phyloP scores from a whole-genome alignment of 2,888 invertebrate genomes.

The Lissonota sp. region DNA sequence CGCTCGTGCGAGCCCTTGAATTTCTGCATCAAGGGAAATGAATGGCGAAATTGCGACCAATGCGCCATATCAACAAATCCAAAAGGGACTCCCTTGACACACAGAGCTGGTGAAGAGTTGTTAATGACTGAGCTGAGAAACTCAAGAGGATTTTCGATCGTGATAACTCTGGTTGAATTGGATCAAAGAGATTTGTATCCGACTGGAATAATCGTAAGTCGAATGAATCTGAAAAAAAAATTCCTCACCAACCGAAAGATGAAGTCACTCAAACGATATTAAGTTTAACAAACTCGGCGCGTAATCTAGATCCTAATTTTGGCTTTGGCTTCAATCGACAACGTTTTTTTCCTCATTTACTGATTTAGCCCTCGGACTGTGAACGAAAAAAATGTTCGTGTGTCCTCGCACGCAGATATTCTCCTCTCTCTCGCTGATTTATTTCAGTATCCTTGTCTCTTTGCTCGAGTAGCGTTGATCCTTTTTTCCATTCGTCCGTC shows the following conservation, averaged over 20 bases:
- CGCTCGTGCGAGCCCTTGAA: constrained; percentile 29
- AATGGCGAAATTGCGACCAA: constrained; percentile 31
- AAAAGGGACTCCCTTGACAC: background rate
- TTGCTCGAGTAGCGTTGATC: constrained; percentile 24
- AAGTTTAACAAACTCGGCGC: too few relatives aligned
- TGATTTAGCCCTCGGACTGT: too few relatives aligned
- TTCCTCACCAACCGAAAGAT: too few relatives aligned
- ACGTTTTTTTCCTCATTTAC: background rate
- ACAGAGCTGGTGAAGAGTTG: background rate
- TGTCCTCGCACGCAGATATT: background rate
- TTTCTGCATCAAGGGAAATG: constrained; percentile 52
- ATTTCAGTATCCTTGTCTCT: constrained; percentile 21
- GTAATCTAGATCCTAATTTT: background rate
- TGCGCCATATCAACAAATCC: background rate
- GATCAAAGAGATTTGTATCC: background rate
- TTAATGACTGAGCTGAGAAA: background rate
- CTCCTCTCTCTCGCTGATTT: background rate
- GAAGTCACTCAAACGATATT: too few relatives aligned
- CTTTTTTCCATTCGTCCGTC: constrained; percentile 18
- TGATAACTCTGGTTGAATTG: too few relatives aligned
- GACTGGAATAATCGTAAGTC: background rate
- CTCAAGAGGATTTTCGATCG: background rate
- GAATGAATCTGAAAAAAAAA: too few relatives aligned
- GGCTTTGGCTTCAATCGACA: background rate
- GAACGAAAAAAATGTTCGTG: background rate